phyloP scores from a whole-genome alignment of 1,140 invertebrate species.

The Drosophila simulans region DNA sequence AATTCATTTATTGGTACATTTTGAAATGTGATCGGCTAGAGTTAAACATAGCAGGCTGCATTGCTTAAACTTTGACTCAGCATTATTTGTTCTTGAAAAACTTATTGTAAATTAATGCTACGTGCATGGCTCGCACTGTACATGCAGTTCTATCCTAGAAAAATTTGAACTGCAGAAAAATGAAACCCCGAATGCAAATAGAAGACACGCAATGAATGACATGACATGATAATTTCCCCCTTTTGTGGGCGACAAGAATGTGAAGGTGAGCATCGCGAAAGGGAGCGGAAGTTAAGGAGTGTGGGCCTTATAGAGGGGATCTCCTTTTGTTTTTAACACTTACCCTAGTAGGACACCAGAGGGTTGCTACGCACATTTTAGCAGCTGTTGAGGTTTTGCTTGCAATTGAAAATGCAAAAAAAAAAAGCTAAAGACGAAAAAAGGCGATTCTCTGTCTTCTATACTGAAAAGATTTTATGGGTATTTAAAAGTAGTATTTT shows the following conservation, averaged over 20 bases:
- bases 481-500: no score
- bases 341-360: constrained; percentile 44
- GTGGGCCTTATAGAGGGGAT: constrained; percentile 21
- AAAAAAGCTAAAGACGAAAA: constrained; percentile 23
- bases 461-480: constrained; percentile 5
- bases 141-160: constrained; percentile 36
- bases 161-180: constrained; percentile 64
- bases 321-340: constrained; percentile 80
- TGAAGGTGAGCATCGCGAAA: constrained; percentile 26
- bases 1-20: no score
- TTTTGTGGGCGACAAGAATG: constrained; percentile 39
- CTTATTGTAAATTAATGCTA: background rate
- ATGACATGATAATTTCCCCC: constrained; percentile 69
- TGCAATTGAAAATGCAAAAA: constrained; percentile 55
- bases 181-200: constrained; percentile 62
- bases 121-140: constrained; percentile 5
- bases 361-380: constrained; percentile 73
- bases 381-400: constrained; percentile 71
- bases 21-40: no score
- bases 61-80: no score
- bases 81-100: no score
- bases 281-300: constrained; percentile 1
- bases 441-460: constrained; percentile 16
- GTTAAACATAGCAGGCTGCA: no score
- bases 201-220: constrained; percentile 66